These are phyloP conservation scores for Desmodus rotundus DNA, from an alignment of 2,113 vertebrate species.

Conservation along the genomic window DNA sequence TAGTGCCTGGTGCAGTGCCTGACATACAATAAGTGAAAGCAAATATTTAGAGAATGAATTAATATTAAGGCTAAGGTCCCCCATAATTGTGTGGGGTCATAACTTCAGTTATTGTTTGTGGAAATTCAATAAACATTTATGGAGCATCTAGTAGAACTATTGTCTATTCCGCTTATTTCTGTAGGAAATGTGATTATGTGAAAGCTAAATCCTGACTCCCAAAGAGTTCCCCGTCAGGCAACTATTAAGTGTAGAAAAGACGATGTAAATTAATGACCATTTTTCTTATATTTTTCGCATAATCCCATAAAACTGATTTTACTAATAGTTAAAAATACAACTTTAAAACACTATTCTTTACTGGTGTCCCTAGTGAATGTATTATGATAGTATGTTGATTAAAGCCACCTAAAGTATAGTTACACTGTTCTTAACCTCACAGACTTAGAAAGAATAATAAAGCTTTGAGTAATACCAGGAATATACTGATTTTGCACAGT, in stretches of 20 bases:
- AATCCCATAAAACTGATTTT: background rate
- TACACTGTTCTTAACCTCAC: background rate
- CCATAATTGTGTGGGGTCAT: background rate
- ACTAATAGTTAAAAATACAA: background rate
- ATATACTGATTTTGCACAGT: background rate
- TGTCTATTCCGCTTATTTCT: background rate
- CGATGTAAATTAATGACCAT: background rate
- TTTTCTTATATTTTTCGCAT: background rate
- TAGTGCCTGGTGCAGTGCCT: background rate
- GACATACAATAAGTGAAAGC: background rate
- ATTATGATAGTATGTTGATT: slow-evolving; percentile 2
- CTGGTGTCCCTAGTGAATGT: background rate
- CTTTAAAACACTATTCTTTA: background rate
- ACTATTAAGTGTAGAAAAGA: background rate
- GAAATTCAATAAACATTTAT: background rate
- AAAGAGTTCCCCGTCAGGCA: background rate
- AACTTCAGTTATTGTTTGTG: background rate
- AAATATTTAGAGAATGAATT: background rate
- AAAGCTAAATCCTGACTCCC: background rate
- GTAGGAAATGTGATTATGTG: background rate
- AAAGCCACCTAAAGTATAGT: slow-evolving; percentile 2
- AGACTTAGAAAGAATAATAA: slow-evolving; percentile 2
- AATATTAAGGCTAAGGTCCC: background rate
- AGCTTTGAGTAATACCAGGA: slow-evolving; percentile 9
- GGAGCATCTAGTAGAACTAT: background rate